Conservation (phyloP, 2,888 invertebrate species). For the Pristionchus fissidentatus region DNA sequence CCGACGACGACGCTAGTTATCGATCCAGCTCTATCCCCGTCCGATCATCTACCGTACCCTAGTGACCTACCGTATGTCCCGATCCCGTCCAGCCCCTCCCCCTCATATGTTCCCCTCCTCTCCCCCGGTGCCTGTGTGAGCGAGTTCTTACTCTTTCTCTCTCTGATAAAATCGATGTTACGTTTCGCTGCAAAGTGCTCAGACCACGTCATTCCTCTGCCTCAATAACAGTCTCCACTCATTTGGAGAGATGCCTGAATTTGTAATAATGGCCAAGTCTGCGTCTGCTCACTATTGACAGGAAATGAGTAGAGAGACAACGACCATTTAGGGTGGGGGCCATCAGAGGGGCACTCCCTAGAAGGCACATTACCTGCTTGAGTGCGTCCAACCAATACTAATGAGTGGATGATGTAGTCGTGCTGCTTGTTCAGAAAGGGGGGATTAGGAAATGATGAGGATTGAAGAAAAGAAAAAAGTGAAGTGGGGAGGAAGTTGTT, state of each 20-base stretch:
- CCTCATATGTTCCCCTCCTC: background rate
- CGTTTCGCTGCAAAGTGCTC: background rate
- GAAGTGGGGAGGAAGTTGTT: background rate
- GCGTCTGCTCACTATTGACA: background rate
- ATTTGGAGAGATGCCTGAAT: background rate
- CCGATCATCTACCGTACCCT: background rate
- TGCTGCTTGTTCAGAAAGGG: too few relatives aligned
- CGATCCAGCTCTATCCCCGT: background rate
- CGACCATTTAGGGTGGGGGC: constrained; percentile 13
- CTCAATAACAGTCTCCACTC: too few relatives aligned
- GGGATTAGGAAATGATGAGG: background rate
- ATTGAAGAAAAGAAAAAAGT: constrained; percentile 14
- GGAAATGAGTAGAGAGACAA: background rate
- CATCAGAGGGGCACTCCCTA: background rate
- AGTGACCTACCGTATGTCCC: background rate
- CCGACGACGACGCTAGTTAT: constrained; percentile 7
- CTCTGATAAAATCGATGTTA: background rate
- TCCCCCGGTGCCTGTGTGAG: background rate
- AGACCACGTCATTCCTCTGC: background rate
- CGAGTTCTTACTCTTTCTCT: background rate
- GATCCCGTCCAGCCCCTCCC: too few relatives aligned
- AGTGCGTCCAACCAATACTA: too few relatives aligned
- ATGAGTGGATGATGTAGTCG: too few relatives aligned
- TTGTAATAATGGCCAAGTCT: background rate
- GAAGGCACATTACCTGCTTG: too few relatives aligned